Conservation (phyloP, 2,888 invertebrate genomes). For the Exephanes ischioxanthus region DNA sequence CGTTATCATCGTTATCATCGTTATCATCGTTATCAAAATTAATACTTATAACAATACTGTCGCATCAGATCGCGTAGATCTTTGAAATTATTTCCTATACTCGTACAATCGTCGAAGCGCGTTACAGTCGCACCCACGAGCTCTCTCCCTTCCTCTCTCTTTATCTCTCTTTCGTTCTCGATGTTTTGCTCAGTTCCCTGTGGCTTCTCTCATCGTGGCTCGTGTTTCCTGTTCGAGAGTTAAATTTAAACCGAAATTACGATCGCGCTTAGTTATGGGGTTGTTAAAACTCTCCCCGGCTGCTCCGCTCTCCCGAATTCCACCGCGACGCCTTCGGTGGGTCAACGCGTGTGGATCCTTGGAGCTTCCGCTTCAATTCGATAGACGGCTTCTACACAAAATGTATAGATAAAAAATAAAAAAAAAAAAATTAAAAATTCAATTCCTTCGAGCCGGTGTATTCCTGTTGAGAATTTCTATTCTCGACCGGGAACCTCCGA, state of each 20-base stretch:
- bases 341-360: slow-evolving; percentile 3
- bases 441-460: not conserved
- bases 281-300: slow-evolving; percentile 59
- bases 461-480: not conserved
- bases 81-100: not conserved
- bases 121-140: slow-evolving; percentile 14
- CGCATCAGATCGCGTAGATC: too few relatives aligned
- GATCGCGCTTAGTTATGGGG: slow-evolving; percentile 68
- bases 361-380: not conserved
- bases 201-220: slow-evolving; percentile 20
- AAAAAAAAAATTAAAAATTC: not conserved
- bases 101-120: not conserved
- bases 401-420: not conserved
- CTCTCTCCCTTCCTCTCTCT: not conserved
- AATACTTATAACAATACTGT: too few relatives aligned
- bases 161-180: slow-evolving; percentile 3
- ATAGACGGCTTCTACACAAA: not conserved
- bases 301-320: slow-evolving; percentile 2
- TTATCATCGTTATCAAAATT: too few relatives aligned
- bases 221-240: slow-evolving; percentile 44
- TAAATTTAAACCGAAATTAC: slow-evolving; percentile 68
- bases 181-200: not conserved
- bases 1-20: rapidly evolving
- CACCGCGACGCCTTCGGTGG: not conserved
- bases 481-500: not conserved